Evolutionary conservation across 2,888 invertebrate species (phyloP).

Genomic region (Seira musarum): DNA sequence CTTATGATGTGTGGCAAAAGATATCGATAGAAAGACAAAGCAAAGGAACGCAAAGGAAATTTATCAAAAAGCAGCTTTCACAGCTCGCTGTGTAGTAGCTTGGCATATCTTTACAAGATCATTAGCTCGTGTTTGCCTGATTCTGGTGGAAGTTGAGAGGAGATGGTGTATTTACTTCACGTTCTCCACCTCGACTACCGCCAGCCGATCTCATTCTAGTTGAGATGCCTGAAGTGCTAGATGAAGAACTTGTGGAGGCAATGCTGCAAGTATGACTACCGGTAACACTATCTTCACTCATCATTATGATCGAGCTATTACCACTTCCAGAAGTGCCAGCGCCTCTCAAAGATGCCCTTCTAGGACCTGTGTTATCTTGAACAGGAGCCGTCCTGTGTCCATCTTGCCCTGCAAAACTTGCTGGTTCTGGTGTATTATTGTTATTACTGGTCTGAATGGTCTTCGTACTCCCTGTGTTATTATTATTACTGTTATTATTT

Average conservation of each 20-base stretch:
- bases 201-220: conserved; percentile 52
- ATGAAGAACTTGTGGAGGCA: conserved; percentile 17
- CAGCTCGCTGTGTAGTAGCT: conserved; percentile 6
- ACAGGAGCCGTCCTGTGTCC: conserved; percentile 45
- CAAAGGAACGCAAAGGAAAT: background rate
- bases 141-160: conserved; percentile 64
- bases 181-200: conserved; percentile 54
- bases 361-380: background rate
- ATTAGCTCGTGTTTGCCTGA: conserved; percentile 61
- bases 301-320: conserved; percentile 28
- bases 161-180: conserved; percentile 67
- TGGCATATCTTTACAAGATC: conserved; percentile 43
- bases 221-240: conserved; percentile 43
- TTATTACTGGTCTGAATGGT: conserved; percentile 44
- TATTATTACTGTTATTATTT: conserved; percentile 47
- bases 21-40: background rate
- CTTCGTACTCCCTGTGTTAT: conserved; percentile 28
- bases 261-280: conserved; percentile 53
- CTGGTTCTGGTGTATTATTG: conserved; percentile 38
- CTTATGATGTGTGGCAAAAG: background rate
- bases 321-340: conserved; percentile 28
- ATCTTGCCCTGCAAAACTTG: conserved; percentile 46
- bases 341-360: conserved; percentile 51
- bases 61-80: background rate
- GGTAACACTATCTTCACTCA: conserved; percentile 26